phyloP scores from a whole-genome alignment of 2,113 vertebrate species.

The Blennius ocellaris region DNA sequence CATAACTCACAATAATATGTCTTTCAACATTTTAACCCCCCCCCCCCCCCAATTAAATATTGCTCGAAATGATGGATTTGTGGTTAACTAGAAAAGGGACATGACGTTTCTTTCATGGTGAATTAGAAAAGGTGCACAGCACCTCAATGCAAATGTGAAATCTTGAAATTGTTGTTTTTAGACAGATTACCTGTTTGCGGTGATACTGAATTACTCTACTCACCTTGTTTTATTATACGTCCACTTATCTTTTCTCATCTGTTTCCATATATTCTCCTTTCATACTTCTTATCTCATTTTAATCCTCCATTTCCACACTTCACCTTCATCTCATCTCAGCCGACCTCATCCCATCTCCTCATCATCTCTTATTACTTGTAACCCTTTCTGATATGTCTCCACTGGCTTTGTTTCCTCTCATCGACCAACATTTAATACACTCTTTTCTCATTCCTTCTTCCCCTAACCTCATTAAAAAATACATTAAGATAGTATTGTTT shows the following conservation, averaged over 20 bases:
- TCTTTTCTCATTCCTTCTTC: slow-evolving; percentile 1
- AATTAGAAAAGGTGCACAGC: neutral
- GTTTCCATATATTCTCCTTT: too few relatives aligned
- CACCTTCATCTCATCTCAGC: neutral
- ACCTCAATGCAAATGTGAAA: slow-evolving; percentile 1
- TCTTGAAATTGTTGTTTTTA: too few relatives aligned
- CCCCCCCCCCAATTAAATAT: slow-evolving; percentile 44
- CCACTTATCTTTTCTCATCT: neutral
- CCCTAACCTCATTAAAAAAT: slow-evolving; percentile 11
- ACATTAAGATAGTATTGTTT: slow-evolving; percentile 1
- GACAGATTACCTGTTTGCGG: neutral
- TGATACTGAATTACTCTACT: neutral
- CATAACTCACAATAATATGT: slow-evolving; percentile 38
- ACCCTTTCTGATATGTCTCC: slow-evolving; percentile 12
- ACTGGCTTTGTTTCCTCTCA: slow-evolving; percentile 16
- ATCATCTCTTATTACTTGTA: slow-evolving; percentile 21
- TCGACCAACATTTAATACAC: neutral
- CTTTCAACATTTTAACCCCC: slow-evolving; percentile 14
- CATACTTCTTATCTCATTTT: neutral
- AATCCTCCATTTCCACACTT: slow-evolving; percentile 7
- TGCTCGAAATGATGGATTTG: slow-evolving; percentile 10
- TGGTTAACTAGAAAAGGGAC: slow-evolving; percentile 13
- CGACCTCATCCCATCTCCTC: slow-evolving; percentile 8
- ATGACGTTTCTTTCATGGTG: slow-evolving; percentile 2
- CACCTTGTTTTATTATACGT: neutral